A percentile compares a stretch with the other conserved stretches of the same genome.
These are phyloP conservation scores for Miltochrista miniata DNA, from an alignment of 2,888 invertebrate species.

Conservation along the genomic window DNA sequence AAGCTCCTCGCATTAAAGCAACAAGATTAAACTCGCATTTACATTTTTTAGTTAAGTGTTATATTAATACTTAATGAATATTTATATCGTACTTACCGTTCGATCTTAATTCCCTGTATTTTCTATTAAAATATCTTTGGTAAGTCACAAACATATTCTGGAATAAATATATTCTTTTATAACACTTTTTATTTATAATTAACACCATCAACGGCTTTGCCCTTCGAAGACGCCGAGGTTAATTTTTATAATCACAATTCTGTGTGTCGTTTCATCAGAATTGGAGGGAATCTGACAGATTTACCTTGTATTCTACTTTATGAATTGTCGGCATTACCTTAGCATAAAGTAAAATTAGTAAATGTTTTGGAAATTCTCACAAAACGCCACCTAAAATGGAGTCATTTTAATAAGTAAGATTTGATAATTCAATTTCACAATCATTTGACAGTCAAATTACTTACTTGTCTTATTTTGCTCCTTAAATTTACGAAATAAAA, in stretches of 20 bases:
- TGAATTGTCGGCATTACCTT: too few species aligned
- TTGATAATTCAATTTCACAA: too few species aligned
- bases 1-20: conserved; percentile 34
- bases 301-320: too few species aligned
- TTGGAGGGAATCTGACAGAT: neutral
- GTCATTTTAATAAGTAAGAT: too few species aligned
- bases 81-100: conserved; percentile 23
- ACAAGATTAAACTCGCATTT: conserved; percentile 35
- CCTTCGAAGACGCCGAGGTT: neutral
- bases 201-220: neutral
- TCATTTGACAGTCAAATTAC: too few species aligned
- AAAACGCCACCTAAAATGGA: too few species aligned
- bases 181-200: neutral
- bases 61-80: conserved; percentile 38
- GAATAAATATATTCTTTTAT: conserved; percentile 2
- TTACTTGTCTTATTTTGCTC: too few species aligned
- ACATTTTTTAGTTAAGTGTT: conserved; percentile 39
- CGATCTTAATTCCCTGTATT: conserved; percentile 10
- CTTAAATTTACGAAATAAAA: too few species aligned
- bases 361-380: too few species aligned
- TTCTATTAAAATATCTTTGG: conserved; percentile 10
- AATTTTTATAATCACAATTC: too few species aligned
- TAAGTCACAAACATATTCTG: neutral
- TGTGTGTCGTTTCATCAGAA: too few species aligned
- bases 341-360: too few species aligned